Evolutionary conservation across 1,140 invertebrate genomes (phyloP).

Genomic region (Megathymus violae): DNA sequence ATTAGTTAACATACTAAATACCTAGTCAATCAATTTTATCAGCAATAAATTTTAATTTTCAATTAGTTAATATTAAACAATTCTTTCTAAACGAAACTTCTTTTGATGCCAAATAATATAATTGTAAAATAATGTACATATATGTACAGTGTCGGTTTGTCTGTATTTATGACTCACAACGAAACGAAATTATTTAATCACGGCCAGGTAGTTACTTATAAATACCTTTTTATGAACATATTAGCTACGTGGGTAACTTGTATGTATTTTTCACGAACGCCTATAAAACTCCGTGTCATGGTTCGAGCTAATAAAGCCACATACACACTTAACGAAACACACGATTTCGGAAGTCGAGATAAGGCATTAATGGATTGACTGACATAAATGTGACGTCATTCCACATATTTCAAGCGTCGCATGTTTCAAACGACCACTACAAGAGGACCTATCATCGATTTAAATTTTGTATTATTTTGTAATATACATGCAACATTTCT

Average conservation of each 20-base stretch:
- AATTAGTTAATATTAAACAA: no score
- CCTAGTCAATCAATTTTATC: no score
- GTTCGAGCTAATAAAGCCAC: conserved; percentile 60
- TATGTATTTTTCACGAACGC: conserved; percentile 16
- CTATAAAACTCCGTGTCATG: conserved; percentile 49
- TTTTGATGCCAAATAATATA: no score
- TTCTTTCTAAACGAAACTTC: no score
- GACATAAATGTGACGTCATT: conserved; percentile 82
- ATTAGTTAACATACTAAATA: no score
- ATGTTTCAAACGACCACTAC: conserved; percentile 52
- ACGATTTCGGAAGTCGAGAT: conserved; percentile 79
- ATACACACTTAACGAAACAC: conserved; percentile 68
- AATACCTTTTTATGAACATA: no score
- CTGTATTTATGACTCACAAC: no score
- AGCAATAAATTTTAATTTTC: no score
- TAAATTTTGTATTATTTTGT: neutral
- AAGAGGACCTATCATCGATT: conserved; percentile 35
- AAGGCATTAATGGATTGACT: conserved; percentile 82
- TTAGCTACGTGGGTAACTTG: no score
- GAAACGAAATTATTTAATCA: neutral
- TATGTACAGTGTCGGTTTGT: no score
- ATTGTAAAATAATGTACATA: no score
- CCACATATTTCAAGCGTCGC: conserved; percentile 79
- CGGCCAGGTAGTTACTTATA: no score
- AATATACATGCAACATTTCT: neutral